Evolutionary conservation across 2,888 invertebrate species (phyloP).

Genomic region (Orchesella flavescens): DNA sequence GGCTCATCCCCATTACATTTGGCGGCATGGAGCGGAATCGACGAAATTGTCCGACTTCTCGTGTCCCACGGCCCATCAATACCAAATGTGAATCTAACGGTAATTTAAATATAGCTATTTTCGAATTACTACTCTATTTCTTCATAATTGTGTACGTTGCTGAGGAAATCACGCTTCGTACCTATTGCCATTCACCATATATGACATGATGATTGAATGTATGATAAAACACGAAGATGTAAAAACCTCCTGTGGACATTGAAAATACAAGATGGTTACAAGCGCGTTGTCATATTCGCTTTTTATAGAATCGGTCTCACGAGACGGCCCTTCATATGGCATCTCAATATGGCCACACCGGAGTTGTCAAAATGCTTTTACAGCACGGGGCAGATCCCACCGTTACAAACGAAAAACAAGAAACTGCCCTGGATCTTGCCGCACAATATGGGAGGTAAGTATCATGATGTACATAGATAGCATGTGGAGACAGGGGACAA

Average conservation of each 20-base stretch:
- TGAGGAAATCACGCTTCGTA: no score
- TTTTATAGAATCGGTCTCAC: conserved; percentile 84
- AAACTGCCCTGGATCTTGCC: conserved; percentile 94
- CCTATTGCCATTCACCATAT: no score
- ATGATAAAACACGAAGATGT: no score
- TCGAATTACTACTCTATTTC: no score
- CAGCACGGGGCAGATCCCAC: conserved; percentile 91
- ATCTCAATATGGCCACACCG: conserved; percentile 92
- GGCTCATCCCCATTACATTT: conserved; percentile 94
- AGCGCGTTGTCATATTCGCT: neutral
- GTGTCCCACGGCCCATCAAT: conserved; percentile 87
- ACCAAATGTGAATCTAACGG: conserved; percentile 86
- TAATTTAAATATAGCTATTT: conserved; percentile 76
- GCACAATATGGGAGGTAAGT: conserved; percentile 89
- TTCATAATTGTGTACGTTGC: no score
- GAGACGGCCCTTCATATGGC: conserved; percentile 95
- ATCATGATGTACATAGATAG: conserved; percentile 60
- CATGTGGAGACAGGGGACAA: neutral
- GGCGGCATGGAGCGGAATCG: conserved; percentile 95
- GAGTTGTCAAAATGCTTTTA: conserved; percentile 87
- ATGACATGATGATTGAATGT: no score
- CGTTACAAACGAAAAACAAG: conserved; percentile 88
- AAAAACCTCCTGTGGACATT: no score
- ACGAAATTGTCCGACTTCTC: conserved; percentile 88
- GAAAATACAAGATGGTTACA: no score